Percentiles rank a stretch among this genome's conserved stretches.
These are phyloP conservation scores for Drosophila basisetae DNA, from an alignment of 2,888 invertebrate genomes.

Conservation along the genomic window DNA sequence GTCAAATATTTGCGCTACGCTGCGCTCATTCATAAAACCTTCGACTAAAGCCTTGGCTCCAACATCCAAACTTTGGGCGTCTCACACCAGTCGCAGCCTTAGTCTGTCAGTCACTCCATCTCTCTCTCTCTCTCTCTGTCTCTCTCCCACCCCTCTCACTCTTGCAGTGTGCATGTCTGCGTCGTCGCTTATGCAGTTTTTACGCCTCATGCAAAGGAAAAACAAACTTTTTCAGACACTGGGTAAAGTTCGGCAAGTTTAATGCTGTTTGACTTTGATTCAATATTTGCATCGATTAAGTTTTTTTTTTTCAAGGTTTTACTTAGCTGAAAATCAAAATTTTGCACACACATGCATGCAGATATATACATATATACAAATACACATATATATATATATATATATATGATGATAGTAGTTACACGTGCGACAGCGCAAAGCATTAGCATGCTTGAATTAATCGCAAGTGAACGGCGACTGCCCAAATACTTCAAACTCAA, in stretches of 20 bases:
- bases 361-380: neutral
- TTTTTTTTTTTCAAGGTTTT: constrained; percentile 52
- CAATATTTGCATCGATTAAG: constrained; percentile 78
- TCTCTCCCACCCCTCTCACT: neutral
- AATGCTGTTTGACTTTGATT: constrained; percentile 80
- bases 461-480: constrained; percentile 25
- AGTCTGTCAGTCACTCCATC: constrained; percentile 28
- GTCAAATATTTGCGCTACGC: constrained; percentile 79
- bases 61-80: constrained; percentile 10
- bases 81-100: constrained; percentile 34
- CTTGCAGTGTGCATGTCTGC: constrained; percentile 1
- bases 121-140: constrained; percentile 7
- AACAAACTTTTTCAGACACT: constrained; percentile 67
- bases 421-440: constrained; percentile 14
- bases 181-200: constrained; percentile 52
- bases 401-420: constrained; percentile 6
- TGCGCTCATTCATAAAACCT: constrained; percentile 72
- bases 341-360: constrained; percentile 3
- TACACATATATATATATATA: neutral
- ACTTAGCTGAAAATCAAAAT: constrained; percentile 51
- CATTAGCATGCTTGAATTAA: constrained; percentile 25
- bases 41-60: constrained; percentile 45
- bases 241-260: constrained; percentile 78
- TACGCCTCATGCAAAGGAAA: constrained; percentile 61
- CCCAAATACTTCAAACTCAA: constrained; percentile 16